Conservation (phyloP, 2,113 vertebrate species). For the Mormyrus lacerda region DNA sequence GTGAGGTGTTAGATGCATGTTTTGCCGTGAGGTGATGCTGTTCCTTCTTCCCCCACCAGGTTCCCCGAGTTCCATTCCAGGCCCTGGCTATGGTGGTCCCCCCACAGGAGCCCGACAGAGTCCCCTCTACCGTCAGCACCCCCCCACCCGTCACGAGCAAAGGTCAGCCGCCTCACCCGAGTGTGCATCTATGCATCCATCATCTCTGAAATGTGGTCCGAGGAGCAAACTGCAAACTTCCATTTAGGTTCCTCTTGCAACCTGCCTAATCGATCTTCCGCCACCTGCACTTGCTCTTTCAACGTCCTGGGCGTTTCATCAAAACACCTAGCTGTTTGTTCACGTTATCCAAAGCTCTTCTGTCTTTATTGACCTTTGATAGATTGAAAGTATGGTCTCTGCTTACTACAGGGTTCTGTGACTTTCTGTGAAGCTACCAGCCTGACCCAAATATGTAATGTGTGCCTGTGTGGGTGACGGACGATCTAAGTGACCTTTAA, state of each 20-base stretch:
- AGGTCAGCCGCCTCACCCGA: slow-evolving; percentile 65
- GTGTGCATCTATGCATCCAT: background rate
- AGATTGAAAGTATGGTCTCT: background rate
- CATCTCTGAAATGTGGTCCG: background rate
- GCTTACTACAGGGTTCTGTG: background rate
- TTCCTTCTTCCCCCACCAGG: slow-evolving; percentile 52
- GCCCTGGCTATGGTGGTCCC: slow-evolving; percentile 96
- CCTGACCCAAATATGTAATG: background rate
- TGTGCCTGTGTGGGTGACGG: background rate
- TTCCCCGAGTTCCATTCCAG: slow-evolving; percentile 95
- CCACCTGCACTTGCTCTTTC: background rate
- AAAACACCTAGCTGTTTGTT: background rate
- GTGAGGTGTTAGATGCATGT: background rate
- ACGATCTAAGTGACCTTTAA: background rate
- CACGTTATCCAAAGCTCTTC: background rate
- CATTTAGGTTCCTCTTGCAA: background rate
- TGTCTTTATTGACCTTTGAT: background rate
- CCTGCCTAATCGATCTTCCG: background rate
- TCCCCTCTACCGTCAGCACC: slow-evolving; percentile 76
- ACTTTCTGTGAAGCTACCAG: background rate
- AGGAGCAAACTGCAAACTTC: background rate
- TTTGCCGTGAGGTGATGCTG: background rate
- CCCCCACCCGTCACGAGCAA: slow-evolving; percentile 79
- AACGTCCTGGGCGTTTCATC: background rate
- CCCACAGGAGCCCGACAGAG: slow-evolving; percentile 93